Evolutionary conservation across 2,797 vertebrate species (phyloP).

Genomic region (Phoxinus dragarum): DNA sequence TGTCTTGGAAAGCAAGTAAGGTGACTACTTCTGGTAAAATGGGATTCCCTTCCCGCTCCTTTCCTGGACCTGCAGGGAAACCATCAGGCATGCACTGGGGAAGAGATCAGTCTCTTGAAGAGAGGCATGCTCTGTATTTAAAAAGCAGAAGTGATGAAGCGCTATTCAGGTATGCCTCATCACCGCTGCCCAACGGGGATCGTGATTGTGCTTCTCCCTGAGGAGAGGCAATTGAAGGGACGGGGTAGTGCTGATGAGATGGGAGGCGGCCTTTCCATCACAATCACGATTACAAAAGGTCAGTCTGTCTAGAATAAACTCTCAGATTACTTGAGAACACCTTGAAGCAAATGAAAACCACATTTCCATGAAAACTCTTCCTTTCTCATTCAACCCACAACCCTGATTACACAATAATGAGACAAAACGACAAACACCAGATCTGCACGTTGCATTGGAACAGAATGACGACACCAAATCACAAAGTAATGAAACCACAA

Average conservation of each 20-base stretch:
- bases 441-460: not conserved
- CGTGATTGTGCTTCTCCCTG: not conserved
- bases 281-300: not conserved
- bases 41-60: not conserved
- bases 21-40: not conserved
- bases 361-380: not conserved
- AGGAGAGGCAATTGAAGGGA: not conserved
- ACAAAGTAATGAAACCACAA: slow-evolving; percentile 7
- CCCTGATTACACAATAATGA: slow-evolving; percentile 5
- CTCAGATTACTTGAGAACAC: not conserved
- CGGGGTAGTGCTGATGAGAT: not conserved
- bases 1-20: not conserved
- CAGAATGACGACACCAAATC: slow-evolving; percentile 14
- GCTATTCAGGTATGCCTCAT: not conserved
- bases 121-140: not conserved
- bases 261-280: not conserved
- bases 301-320: not conserved
- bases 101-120: not conserved
- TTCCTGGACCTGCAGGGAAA: not conserved
- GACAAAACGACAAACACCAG: not conserved
- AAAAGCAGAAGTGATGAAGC: not conserved
- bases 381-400: not conserved
- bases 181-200: not conserved
- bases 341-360: not conserved
- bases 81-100: not conserved